These are phyloP conservation scores for Botia almorhae DNA, from an alignment of 2,797 vertebrate species.

Conservation along the genomic window DNA sequence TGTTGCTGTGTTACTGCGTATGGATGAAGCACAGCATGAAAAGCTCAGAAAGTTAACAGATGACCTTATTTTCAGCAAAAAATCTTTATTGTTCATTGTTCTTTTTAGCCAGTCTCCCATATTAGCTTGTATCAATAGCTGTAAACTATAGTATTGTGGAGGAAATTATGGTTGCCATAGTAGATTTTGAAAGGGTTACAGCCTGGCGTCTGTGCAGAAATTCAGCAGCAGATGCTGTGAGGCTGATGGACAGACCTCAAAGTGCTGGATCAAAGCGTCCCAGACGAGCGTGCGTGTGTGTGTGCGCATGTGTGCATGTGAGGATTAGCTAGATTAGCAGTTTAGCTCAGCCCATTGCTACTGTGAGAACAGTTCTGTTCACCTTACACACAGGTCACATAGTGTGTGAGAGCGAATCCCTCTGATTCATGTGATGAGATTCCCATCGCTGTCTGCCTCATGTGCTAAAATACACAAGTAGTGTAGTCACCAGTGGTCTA, in stretches of 20 bases:
- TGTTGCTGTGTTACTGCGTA: no score
- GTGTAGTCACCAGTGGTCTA: background rate
- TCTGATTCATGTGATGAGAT: background rate
- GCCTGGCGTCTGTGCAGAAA: background rate
- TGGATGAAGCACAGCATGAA: background rate
- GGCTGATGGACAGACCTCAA: conserved; percentile 18
- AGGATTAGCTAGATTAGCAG: conserved; percentile 73
- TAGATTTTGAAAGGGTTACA: no score
- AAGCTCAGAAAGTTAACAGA: no score
- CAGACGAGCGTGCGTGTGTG: conserved; percentile 46
- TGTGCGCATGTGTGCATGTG: background rate
- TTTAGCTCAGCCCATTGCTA: conserved; percentile 62
- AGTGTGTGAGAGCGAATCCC: background rate
- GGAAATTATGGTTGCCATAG: background rate
- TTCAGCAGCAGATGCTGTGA: conserved; percentile 15
- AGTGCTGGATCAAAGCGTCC: conserved; percentile 66
- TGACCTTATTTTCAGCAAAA: no score
- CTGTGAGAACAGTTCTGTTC: conserved; percentile 53
- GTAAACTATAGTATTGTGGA: no score
- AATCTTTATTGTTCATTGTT: no score
- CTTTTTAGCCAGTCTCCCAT: conserved; percentile 1
- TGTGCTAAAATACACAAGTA: background rate
- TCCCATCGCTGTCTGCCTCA: background rate
- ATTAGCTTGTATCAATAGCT: no score
- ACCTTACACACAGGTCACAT: background rate